Base-by-base conservation (phyloP, 1,140 invertebrate genomes). In the Drosophila parabipectinata region DNA sequence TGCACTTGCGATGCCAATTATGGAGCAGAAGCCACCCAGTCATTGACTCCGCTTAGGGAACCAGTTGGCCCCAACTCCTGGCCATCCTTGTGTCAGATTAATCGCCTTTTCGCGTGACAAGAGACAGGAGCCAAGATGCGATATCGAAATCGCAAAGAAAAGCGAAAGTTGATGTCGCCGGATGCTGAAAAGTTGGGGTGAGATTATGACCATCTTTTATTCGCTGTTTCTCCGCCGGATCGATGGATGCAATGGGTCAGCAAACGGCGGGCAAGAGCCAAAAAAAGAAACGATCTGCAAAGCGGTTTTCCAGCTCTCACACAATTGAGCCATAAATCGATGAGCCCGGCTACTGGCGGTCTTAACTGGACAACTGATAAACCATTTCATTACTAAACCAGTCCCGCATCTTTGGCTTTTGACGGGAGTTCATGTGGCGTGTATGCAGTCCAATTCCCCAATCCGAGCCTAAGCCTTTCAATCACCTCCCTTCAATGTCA, bases 151-250 rank as follows among this genome's bases (percentile, higher is more conserved):
- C 66, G 51, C 34, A 69, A 55, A 48, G 64, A 79, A 84, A 85
- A 84, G 80, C 81, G 80, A 84, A 84, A 84, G 80, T 84, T 77
- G 56, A 84, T 75, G 57, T 83, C 79, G 74, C 79, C 79, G 79
- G 79, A 84, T 83, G 64, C 72, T 67, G 66, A 54, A 44, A 44
- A 73, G 53, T 52, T 66, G 48, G 41, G 39, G 71, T 53, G 71
- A 74, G 72, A 74, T 74, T 74, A 66, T 74, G 72, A 63, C 71
- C 72, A 74, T 74, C 72, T 74, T 74, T 73, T 41, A 15, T 55
- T 72, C 4, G 57, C 30, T 51, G 30, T 62, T 54, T 54, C 60
- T 21, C 57, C 61, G 52, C 32, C 59, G 75, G 63, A 78, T 79
- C 72, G 68, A 57, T 76, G 63, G 53, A 76, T 76, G 68, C 44